phyloP scores from a whole-genome alignment of 2,113 vertebrate genomes.

The Rhea americana region DNA sequence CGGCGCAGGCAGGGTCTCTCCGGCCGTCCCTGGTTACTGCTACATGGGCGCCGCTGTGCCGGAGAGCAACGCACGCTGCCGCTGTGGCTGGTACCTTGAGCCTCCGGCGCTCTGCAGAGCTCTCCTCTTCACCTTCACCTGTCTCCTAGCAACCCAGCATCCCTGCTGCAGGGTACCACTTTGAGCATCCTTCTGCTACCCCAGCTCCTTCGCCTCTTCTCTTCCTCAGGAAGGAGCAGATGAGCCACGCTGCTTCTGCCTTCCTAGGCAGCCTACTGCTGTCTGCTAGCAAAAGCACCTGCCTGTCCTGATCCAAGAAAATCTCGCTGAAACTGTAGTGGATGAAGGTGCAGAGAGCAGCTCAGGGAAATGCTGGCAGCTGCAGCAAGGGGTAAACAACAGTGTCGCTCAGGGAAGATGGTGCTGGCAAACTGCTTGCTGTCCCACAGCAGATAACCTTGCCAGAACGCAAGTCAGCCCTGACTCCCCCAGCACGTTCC shows the following conservation, averaged over 20 bases:
- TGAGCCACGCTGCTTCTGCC: background rate
- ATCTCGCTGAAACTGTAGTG: background rate
- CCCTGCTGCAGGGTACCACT: conserved; percentile 9
- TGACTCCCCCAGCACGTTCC: background rate
- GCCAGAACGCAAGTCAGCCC: background rate
- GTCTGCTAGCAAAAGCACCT: background rate
- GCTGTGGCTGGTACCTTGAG: conserved; percentile 51
- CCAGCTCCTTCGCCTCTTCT: background rate
- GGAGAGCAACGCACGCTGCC: background rate
- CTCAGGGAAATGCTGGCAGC: background rate
- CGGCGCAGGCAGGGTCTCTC: background rate
- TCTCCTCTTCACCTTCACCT: conserved; percentile 52
- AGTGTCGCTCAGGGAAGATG: background rate
- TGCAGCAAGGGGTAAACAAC: background rate
- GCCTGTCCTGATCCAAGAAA: background rate
- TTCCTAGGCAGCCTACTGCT: background rate
- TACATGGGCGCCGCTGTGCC: background rate
- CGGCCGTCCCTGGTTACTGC: background rate
- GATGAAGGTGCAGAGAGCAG: background rate
- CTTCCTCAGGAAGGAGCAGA: background rate
- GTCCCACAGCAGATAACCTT: background rate
- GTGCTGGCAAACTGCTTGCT: background rate
- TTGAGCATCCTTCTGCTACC: conserved; percentile 35
- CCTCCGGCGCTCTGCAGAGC: conserved; percentile 28
- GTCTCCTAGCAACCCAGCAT: conserved; percentile 73